Percentiles rank a stretch among this genome's conserved stretches.
These are phyloP conservation scores for Elanoides forficatus DNA, from an alignment of 2,113 vertebrate genomes.

Conservation along the genomic window DNA sequence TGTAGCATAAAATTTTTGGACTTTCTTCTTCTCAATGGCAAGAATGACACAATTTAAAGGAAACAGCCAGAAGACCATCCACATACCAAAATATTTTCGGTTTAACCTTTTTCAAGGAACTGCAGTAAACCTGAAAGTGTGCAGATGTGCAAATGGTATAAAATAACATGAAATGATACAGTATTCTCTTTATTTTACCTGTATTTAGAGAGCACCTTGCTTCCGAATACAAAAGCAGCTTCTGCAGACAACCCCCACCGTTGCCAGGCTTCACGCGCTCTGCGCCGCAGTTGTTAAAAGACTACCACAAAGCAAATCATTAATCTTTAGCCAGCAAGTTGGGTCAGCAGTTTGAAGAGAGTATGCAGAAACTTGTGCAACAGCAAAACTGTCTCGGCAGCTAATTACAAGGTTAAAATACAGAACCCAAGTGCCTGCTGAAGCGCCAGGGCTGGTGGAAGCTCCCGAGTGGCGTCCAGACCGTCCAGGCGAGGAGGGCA, in stretches of 20 bases:
- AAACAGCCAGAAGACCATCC: background rate
- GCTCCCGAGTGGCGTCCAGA: fast-evolving
- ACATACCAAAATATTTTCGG: background rate
- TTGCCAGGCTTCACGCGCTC: background rate
- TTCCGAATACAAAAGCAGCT: background rate
- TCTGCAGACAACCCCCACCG: background rate
- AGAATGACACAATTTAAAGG: background rate
- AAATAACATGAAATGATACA: background rate
- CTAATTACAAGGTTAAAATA: background rate
- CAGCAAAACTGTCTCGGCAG: background rate
- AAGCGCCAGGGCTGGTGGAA: background rate
- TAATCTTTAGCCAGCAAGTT: background rate
- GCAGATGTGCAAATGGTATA: background rate
- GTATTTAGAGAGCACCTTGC: background rate
- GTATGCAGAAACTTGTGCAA: background rate
- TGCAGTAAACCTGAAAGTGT: background rate
- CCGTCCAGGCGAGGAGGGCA: fast-evolving
- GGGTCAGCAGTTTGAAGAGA: background rate
- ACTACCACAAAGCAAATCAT: background rate
- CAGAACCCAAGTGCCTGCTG: background rate
- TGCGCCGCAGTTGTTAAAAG: background rate
- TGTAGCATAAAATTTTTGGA: background rate
- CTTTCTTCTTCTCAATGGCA: background rate
- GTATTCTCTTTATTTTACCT: background rate
- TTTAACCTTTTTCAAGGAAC: background rate